A percentile compares a stretch with the other conserved stretches of the same genome.
Evolutionary conservation across 2,113 vertebrate genomes (phyloP).

Genomic region (Struthidea cinerea): DNA sequence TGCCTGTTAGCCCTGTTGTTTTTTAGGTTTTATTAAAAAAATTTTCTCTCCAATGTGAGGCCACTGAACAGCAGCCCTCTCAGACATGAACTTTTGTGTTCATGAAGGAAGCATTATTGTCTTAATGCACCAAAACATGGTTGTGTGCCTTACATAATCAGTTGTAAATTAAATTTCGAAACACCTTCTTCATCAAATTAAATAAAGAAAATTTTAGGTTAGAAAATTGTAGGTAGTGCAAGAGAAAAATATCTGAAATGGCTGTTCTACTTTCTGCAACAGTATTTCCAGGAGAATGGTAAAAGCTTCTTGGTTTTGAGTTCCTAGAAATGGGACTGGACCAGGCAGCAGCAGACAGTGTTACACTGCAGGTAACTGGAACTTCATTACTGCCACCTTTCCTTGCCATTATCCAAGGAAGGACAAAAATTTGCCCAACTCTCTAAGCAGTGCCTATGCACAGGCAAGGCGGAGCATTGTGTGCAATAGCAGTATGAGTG

Average conservation of each 20-base stretch:
- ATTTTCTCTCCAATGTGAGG: neutral
- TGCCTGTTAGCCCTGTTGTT: neutral
- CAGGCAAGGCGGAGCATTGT: neutral
- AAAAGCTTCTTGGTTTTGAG: neutral
- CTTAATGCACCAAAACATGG: neutral
- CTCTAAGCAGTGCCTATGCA: neutral
- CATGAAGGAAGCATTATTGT: neutral
- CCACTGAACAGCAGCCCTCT: neutral
- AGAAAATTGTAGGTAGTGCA: neutral
- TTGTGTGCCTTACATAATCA: neutral
- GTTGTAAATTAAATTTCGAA: neutral
- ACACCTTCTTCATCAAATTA: neutral
- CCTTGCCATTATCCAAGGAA: neutral
- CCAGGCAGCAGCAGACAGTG: neutral
- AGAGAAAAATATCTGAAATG: neutral
- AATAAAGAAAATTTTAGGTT: neutral
- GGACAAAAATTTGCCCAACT: neutral
- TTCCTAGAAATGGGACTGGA: neutral
- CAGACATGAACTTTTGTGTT: neutral
- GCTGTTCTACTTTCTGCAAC: neutral
- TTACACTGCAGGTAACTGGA: neutral
- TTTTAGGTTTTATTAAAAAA: neutral
- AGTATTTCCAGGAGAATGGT: neutral
- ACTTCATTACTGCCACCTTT: fast-evolving
- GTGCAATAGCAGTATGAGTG: fast-evolving